These are phyloP conservation scores for Bubo scandiacus DNA, from an alignment of 2,113 vertebrate species.

Conservation along the genomic window DNA sequence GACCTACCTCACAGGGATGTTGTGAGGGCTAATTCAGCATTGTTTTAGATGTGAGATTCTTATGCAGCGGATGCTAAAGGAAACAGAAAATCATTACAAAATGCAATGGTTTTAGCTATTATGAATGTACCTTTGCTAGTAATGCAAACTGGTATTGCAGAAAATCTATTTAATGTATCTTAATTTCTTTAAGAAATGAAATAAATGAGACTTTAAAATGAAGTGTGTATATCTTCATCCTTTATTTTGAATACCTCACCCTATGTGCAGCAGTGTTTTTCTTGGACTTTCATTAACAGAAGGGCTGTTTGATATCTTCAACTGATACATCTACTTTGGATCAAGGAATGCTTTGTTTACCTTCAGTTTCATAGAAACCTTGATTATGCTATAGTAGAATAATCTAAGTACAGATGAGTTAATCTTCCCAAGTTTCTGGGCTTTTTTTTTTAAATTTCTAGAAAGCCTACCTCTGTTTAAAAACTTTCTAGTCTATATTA, in stretches of 20 bases:
- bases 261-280: not conserved
- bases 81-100: not conserved
- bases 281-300: not conserved
- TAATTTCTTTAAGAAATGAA: not conserved
- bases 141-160: not conserved
- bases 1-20: conserved; percentile 42
- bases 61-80: not conserved
- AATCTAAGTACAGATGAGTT: not conserved
- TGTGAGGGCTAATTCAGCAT: conserved; percentile 3
- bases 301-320: not conserved
- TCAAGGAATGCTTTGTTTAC: not conserved
- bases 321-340: not conserved
- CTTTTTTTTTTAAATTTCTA: not conserved
- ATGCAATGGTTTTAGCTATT: conserved; percentile 3
- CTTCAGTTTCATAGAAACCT: not conserved
- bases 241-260: not conserved
- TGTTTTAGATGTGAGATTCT: not conserved
- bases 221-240: not conserved
- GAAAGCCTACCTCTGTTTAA: not conserved
- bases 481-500: not conserved
- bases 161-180: not conserved
- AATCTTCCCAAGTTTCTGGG: not conserved
- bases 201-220: conserved; percentile 13
- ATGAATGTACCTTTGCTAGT: conserved; percentile 14
- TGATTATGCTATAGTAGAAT: not conserved